Evolutionary conservation across 2,113 vertebrate species (phyloP).

Genomic region (Rhinopomastus cyanomelas): DNA sequence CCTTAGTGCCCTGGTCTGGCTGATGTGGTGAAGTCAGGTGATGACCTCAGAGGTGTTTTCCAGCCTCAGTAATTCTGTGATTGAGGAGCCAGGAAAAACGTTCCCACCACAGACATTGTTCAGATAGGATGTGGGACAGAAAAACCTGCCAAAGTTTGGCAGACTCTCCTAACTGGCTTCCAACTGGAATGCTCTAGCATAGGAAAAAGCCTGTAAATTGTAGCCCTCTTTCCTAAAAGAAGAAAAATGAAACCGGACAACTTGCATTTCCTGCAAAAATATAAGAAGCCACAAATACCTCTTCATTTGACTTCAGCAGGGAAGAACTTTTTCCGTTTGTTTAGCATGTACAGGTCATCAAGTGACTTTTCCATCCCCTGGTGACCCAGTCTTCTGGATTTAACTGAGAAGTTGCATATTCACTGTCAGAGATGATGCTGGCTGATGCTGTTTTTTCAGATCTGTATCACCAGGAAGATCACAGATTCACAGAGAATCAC

Average conservation of each 20-base stretch:
- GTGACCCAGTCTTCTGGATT: not conserved
- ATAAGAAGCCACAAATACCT: not conserved
- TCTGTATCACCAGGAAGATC: rapidly evolving
- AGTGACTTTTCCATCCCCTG: not conserved
- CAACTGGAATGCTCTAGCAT: not conserved
- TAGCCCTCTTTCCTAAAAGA: not conserved
- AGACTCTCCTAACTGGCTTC: not conserved
- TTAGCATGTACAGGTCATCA: not conserved
- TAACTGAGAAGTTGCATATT: not conserved
- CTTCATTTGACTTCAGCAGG: not conserved
- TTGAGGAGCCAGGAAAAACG: not conserved
- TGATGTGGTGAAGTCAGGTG: too few relatives aligned
- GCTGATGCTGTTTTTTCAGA: not conserved
- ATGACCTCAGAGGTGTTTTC: too few relatives aligned
- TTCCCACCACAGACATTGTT: not conserved
- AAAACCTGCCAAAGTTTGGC: not conserved
- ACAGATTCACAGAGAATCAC: not conserved
- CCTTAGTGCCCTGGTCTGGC: too few relatives aligned
- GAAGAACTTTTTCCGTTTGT: not conserved
- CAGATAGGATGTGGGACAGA: not conserved
- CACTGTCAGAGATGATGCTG: not conserved
- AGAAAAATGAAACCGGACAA: not conserved
- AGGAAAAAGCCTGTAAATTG: not conserved
- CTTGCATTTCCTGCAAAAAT: not conserved
- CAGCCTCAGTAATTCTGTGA: too few relatives aligned